A percentile compares a stretch with the other conserved stretches of the same genome.
Evolutionary conservation across 1,140 invertebrate genomes (phyloP).

Genomic region (Phthorimaea operculella): DNA sequence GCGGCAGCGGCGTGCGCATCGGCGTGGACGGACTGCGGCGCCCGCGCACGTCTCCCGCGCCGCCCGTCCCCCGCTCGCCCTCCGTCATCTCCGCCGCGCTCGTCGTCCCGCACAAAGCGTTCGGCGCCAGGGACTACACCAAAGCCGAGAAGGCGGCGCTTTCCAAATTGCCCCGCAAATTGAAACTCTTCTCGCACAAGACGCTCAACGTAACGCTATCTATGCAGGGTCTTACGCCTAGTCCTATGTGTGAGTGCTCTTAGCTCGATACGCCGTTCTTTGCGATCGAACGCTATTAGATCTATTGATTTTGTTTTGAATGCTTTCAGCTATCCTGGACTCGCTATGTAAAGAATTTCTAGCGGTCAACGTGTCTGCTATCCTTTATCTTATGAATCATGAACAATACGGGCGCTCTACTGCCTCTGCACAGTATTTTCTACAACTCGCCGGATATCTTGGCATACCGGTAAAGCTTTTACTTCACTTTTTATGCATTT

Average conservation of each 20-base stretch:
- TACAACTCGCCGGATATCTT: constrained; percentile 88
- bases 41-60: constrained; percentile 55
- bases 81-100: constrained; percentile 71
- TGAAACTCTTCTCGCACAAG: constrained; percentile 75
- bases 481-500: constrained; percentile 16
- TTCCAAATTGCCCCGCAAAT: constrained; percentile 71
- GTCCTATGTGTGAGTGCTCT: constrained; percentile 77
- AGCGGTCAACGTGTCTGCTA: constrained; percentile 88
- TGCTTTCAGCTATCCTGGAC: constrained; percentile 81
- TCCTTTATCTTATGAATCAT: constrained; percentile 94
- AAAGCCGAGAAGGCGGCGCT: constrained; percentile 77
- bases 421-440: constrained; percentile 92
- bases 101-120: constrained; percentile 80
- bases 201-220: constrained; percentile 76
- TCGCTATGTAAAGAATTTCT: constrained; percentile 91
- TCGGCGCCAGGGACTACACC: constrained; percentile 78
- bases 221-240: constrained; percentile 80
- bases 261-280: constrained; percentile 1
- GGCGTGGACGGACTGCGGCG: constrained; percentile 55
- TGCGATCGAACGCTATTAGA: constrained; percentile 9
- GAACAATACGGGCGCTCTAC: constrained; percentile 89
- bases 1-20: constrained; percentile 50
- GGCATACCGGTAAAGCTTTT: constrained; percentile 63
- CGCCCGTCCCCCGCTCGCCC: constrained; percentile 47
- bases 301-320: constrained; percentile 15